Evolutionary conservation across 2,888 invertebrate genomes (phyloP), one percentile per base, ranked within the genome.

Genomic region (Pseudanteris insignis): DNA sequence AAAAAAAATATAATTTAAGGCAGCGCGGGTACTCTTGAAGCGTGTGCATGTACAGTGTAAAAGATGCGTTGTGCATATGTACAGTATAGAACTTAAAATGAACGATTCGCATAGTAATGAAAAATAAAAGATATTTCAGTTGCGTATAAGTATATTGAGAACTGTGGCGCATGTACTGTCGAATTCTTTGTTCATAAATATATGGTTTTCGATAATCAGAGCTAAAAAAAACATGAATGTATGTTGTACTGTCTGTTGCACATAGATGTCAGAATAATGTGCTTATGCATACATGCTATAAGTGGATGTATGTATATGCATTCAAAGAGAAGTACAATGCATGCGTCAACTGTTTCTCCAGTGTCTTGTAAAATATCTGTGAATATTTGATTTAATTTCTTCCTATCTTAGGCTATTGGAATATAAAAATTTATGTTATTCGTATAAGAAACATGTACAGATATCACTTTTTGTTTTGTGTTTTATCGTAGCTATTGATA

Each of bases 401-500:
- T 79, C 78, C 77, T 79, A 79, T 75, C 68, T 69, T 77, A 79
- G 76, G 74, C 77, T 78, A 79, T 73, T 72, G 74, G 70, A 76
- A 76, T 76, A 77, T 67, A 77, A 72, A 73, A 70, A 70, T 77
- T 79, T 80, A 77, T 73, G 79, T 78, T 71, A 77, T 75, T 78
- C 76, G 72, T 74, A 73, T 79, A 78, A 78, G 77, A 65, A 78
- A 67, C 73, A 75, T 80, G 79, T 80, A 80, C 79, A 79, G 79
- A 76, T 78, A 80, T 79, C 76, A 79, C 72, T 69, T 77, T 79
- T 78, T 77, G 78, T 80, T 79, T 79, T 79, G 79, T 80, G 79
- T 80, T 79, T 79, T 79, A 79, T 75, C 78, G 79, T 80, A 80
- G 79, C 77, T 80, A 80, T 80, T 76, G 74, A 78, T 79, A 78